Evolutionary conservation across 2,888 invertebrate genomes (phyloP).

Genomic region (Cosmopolites sordidus): DNA sequence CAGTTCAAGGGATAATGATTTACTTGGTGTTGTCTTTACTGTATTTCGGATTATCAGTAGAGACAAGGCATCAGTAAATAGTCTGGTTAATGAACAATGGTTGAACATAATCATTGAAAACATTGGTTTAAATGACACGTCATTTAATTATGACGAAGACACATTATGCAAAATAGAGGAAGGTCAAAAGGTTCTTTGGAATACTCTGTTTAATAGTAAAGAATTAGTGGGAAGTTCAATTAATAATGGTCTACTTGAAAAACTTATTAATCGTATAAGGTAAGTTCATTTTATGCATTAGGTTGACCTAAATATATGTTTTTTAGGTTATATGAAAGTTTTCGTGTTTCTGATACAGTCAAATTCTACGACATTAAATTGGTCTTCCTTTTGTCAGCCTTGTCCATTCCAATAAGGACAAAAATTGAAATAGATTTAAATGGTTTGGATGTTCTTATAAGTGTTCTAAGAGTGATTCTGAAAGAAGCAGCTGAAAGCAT

Average conservation of each 20-base stretch:
- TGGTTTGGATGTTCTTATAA: conserved; percentile 64
- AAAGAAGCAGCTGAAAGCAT: conserved; percentile 43
- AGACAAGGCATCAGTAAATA: conserved; percentile 69
- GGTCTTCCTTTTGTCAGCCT: conserved; percentile 82
- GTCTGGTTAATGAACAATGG: conserved; percentile 64
- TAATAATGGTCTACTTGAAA: conserved; percentile 64
- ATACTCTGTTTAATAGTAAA: conserved; percentile 75
- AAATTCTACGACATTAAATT: conserved; percentile 85
- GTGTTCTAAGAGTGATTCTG: conserved; percentile 63
- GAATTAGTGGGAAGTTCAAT: conserved; percentile 34
- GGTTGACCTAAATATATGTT: conserved; percentile 27
- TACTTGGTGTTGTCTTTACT: conserved; percentile 56
- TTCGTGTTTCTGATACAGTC: conserved; percentile 63
- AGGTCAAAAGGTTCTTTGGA: conserved; percentile 84
- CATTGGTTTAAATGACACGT: conserved; percentile 56
- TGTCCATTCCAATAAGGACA: conserved; percentile 65
- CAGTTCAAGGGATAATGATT: conserved; percentile 45
- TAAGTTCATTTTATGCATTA: conserved; percentile 3
- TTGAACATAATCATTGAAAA: conserved; percentile 63
- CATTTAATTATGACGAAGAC: conserved; percentile 46
- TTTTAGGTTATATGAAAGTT: conserved; percentile 46
- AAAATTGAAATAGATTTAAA: conserved; percentile 65
- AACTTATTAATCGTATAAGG: conserved; percentile 55
- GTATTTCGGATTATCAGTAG: conserved; percentile 67
- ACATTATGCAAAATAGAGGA: conserved; percentile 63